These are phyloP conservation scores for Falco columbarius DNA, from an alignment of 2,797 vertebrate species.

Conservation along the genomic window DNA sequence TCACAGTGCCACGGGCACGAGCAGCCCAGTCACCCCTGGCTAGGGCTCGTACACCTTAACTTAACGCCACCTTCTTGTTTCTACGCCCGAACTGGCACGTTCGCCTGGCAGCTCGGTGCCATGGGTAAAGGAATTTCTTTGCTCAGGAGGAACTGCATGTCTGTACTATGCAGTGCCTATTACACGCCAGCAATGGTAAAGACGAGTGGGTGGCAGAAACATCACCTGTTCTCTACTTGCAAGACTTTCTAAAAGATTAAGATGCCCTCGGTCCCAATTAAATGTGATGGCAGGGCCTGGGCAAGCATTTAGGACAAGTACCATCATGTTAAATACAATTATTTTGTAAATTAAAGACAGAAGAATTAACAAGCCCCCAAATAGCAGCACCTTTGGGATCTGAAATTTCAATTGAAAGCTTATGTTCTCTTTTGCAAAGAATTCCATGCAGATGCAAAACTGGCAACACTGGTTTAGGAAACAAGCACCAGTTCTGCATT, in stretches of 20 bases:
- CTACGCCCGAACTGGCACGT: not conserved
- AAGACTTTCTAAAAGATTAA: not conserved
- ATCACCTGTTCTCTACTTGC: not conserved
- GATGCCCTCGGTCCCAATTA: not conserved
- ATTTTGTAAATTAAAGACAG: constrained; percentile 11
- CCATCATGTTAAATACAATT: not conserved
- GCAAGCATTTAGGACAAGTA: constrained; percentile 1
- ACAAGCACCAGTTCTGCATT: not conserved
- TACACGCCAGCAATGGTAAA: not conserved
- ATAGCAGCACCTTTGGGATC: not conserved
- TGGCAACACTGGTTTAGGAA: not conserved
- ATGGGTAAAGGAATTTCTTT: not conserved
- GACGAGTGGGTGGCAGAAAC: not conserved
- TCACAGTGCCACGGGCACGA: accelerated
- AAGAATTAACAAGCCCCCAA: constrained; percentile 2
- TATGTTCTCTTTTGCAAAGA: not conserved
- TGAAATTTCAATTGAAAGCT: constrained; percentile 11
- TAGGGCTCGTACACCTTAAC: not conserved
- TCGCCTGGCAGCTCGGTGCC: not conserved
- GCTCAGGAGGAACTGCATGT: not conserved
- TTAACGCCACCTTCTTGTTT: not conserved
- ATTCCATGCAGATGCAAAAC: not conserved
- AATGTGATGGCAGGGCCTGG: not conserved
- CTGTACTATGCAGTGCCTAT: not conserved
- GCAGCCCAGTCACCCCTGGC: not conserved